phyloP scores from a whole-genome alignment of 2,113 vertebrate species.

The Spermophilus dauricus region DNA sequence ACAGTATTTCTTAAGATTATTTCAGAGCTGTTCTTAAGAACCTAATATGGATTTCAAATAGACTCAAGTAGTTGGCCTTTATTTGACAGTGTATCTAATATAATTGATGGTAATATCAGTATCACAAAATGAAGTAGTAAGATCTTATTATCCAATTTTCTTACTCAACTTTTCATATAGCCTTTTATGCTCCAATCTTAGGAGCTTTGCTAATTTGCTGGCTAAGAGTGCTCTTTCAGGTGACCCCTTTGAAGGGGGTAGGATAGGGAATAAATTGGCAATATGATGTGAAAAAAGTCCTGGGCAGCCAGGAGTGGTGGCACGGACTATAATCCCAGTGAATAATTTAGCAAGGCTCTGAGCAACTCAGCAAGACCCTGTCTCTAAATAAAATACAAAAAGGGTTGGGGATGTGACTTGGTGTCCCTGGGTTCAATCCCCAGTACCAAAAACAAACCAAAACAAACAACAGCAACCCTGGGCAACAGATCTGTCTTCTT shows the following conservation, averaged over 20 bases:
- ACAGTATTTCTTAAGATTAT: neutral
- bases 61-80: neutral
- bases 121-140: neutral
- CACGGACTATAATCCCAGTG: no score
- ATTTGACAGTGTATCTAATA: neutral
- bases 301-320: neutral
- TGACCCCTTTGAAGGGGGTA: neutral
- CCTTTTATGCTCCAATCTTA: neutral
- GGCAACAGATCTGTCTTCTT: conserved; percentile 41
- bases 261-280: conserved; percentile 11
- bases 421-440: no score
- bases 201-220: neutral
- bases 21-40: conserved; percentile 10
- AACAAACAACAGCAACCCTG: neutral
- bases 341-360: no score
- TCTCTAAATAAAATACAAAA: no score
- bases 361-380: no score
- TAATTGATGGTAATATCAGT: neutral
- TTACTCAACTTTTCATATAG: neutral
- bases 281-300: conserved; percentile 7
- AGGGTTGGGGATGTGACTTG: no score
- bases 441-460: no score
- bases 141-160: neutral
- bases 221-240: neutral
- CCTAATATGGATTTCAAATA: neutral